phyloP scores from a whole-genome alignment of 2,797 vertebrate species.

The Ctenopoma multispine region DNA sequence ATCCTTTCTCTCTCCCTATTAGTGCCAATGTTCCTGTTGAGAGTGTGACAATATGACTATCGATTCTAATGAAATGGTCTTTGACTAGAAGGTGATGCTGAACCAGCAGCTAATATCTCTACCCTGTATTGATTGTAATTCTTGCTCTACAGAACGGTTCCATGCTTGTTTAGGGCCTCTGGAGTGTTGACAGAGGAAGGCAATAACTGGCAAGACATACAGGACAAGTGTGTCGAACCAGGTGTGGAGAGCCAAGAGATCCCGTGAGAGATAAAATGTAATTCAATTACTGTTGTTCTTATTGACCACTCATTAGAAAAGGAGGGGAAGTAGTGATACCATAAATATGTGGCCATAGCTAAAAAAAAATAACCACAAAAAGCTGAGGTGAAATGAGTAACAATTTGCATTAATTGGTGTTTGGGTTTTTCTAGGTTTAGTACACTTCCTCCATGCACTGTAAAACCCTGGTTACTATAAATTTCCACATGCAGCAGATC shows the following conservation, averaged over 20 bases:
- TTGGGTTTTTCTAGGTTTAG: no score
- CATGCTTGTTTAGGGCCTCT: slow-evolving; percentile 61
- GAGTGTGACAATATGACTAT: slow-evolving; percentile 25
- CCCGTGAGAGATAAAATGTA: slow-evolving; percentile 39
- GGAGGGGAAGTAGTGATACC: neutral
- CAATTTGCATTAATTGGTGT: neutral
- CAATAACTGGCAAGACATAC: slow-evolving; percentile 47
- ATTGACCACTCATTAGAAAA: slow-evolving; percentile 26
- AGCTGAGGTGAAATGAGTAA: neutral
- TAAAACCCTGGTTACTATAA: no score
- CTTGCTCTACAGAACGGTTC: slow-evolving; percentile 51
- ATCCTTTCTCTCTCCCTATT: slow-evolving; percentile 26
- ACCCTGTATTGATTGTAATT: slow-evolving; percentile 57
- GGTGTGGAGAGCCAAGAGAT: slow-evolving; percentile 29
- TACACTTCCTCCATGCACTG: no score
- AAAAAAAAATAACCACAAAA: neutral
- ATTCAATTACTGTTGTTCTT: slow-evolving; percentile 45
- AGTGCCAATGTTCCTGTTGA: slow-evolving; percentile 27
- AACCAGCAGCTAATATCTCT: slow-evolving; percentile 53
- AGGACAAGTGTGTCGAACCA: slow-evolving; percentile 42
- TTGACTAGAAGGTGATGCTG: slow-evolving; percentile 52
- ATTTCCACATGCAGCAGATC: no score
- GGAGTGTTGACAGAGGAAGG: slow-evolving; percentile 63
- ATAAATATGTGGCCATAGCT: neutral
- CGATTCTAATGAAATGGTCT: slow-evolving; percentile 56